Evolutionary conservation across 2,113 vertebrate species (phyloP).

Genomic region (Dissostichus mawsoni): DNA sequence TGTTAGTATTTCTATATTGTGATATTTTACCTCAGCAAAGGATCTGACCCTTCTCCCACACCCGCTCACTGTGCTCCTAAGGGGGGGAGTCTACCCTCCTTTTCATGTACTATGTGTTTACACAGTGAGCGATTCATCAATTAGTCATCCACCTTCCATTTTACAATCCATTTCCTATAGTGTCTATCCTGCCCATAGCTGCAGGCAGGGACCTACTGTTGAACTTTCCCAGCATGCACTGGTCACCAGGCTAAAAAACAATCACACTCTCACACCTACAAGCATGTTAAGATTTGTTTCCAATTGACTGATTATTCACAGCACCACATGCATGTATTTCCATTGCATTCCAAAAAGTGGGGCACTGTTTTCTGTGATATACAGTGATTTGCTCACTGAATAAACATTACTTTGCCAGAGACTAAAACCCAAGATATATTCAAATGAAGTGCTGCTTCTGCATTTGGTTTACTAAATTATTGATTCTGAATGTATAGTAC

Average conservation of each 20-base stretch:
- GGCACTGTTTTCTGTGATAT: background rate
- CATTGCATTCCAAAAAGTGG: background rate
- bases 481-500: slow-evolving; percentile 49
- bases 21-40: background rate
- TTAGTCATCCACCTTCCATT: slow-evolving; percentile 11
- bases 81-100: background rate
- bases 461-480: slow-evolving; percentile 55
- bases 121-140: slow-evolving; percentile 15
- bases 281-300: background rate
- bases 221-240: slow-evolving; percentile 7
- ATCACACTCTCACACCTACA: background rate
- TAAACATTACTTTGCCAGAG: background rate
- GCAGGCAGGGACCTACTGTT: background rate
- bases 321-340: background rate
- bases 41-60: background rate
- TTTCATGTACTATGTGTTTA: background rate
- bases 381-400: background rate
- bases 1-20: too few relatives aligned
- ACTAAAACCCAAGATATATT: slow-evolving; percentile 7
- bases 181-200: background rate
- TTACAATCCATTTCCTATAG: slow-evolving; percentile 1
- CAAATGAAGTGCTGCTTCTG: slow-evolving; percentile 10
- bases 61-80: background rate
- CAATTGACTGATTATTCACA: background rate
- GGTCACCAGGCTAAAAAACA: background rate